Conservation (phyloP, 35 echinoderm and acorn worm genomes). For the Apostichopus parvimensis region DNA sequence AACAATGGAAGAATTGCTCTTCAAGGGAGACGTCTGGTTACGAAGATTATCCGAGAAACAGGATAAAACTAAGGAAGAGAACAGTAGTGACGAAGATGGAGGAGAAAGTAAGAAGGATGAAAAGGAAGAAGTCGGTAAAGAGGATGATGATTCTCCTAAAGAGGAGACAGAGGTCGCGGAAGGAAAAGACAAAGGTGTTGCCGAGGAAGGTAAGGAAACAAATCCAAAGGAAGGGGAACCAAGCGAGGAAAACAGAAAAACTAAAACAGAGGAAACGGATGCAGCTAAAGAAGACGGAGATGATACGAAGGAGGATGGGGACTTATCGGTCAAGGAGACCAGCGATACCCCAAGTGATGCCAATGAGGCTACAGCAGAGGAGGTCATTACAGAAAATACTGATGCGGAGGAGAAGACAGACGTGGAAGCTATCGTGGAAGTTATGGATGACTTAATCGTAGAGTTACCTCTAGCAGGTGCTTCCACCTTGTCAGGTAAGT, state of each 20-base stretch:
- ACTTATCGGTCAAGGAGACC: background rate
- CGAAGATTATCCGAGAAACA: background rate
- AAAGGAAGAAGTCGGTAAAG: background rate
- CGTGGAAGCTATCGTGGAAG: slow-evolving; percentile 33
- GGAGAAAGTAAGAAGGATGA: background rate
- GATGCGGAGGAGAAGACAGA: background rate
- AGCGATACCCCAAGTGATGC: background rate
- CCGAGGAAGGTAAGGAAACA: too few species aligned
- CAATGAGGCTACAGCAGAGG: background rate
- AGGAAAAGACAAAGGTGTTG: background rate
- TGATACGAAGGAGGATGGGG: background rate
- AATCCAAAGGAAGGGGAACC: background rate
- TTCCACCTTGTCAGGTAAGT: slow-evolving; percentile 68
- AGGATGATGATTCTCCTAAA: background rate
- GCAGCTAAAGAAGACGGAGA: background rate
- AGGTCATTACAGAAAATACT: background rate
- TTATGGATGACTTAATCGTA: slow-evolving; percentile 67
- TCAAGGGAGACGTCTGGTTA: slow-evolving; percentile 35
- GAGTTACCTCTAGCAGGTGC: slow-evolving; percentile 75
- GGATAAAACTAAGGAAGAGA: background rate
- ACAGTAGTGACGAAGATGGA: background rate
- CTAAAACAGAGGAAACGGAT: slow-evolving; percentile 24
- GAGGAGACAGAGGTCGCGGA: background rate
- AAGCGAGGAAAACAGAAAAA: slow-evolving; percentile 23
- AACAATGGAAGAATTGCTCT: background rate